A percentile compares a stretch with the other conserved stretches of the same genome.
Evolutionary conservation across 2,113 vertebrate species (phyloP).

Genomic region (Ceuthmochares aereus): DNA sequence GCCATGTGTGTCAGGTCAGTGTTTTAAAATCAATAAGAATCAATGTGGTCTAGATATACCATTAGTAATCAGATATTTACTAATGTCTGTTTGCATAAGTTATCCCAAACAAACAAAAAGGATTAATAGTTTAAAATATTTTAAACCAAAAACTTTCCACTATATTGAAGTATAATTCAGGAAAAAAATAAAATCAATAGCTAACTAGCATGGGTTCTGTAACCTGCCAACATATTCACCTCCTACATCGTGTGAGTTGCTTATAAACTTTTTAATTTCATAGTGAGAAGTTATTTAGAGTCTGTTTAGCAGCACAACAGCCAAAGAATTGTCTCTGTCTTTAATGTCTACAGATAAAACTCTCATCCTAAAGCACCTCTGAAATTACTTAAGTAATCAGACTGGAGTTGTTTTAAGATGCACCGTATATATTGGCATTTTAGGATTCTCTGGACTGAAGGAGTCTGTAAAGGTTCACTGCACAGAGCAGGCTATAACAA

Average conservation of each 20-base stretch:
- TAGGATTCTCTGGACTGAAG: constrained; percentile 22
- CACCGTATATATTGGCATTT: background rate
- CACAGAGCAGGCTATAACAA: constrained; percentile 37
- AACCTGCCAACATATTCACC: background rate
- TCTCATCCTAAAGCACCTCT: background rate
- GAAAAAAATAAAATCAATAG: background rate
- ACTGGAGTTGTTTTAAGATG: background rate
- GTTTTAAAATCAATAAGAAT: background rate
- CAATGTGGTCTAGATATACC: background rate
- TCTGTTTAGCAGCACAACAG: background rate
- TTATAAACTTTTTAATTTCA: background rate
- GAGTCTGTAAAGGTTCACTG: constrained; percentile 45
- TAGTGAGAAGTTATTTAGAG: background rate
- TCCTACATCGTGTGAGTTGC: background rate
- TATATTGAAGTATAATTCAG: background rate
- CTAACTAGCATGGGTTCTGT: background rate
- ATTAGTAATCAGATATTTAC: background rate
- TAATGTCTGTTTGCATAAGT: background rate
- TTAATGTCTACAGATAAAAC: background rate
- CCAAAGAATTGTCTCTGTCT: background rate
- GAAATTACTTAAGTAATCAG: background rate
- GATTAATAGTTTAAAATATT: background rate
- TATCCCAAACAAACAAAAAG: background rate
- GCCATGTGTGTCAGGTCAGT: background rate
- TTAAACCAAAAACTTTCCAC: background rate